phyloP scores from a whole-genome alignment of 64 coral and sea anemone species.

The Platygyra sinensis region DNA sequence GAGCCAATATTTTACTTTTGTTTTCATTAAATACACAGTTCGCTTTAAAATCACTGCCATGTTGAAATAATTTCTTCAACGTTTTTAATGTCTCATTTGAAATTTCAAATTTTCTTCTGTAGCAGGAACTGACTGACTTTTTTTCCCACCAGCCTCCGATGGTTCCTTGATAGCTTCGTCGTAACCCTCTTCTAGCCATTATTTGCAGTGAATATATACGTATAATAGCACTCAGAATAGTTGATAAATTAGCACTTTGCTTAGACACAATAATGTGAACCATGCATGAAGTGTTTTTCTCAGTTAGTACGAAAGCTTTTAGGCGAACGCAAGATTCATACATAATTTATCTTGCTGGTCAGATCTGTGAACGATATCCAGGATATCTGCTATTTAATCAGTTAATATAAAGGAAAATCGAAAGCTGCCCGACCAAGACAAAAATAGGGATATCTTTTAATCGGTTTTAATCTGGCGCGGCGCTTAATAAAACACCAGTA shows the following conservation, averaged over 20 bases:
- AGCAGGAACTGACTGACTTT: neutral
- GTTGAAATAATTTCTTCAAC: neutral
- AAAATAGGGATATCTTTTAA: conserved; percentile 31
- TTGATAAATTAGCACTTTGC: conserved; percentile 48
- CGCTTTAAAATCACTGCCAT: neutral
- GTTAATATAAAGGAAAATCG: neutral
- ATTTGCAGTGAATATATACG: neutral
- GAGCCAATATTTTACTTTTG: conserved; percentile 42
- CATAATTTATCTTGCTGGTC: neutral
- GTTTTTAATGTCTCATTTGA: neutral
- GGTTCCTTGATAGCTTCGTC: neutral
- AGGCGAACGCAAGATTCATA: neutral
- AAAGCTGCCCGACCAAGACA: neutral
- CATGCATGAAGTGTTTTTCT: neutral
- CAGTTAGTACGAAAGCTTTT: conserved; percentile 13
- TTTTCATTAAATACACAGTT: neutral
- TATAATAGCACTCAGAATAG: neutral
- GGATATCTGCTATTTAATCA: conserved; percentile 5
- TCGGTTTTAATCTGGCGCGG: neutral
- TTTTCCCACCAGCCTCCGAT: neutral
- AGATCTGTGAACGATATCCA: neutral
- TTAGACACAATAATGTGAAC: conserved; percentile 28
- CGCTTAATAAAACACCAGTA: neutral
- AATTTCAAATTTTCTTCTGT: neutral
- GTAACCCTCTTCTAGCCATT: neutral